phyloP scores from a whole-genome alignment of 37 sponge, comb jelly and placozoan genomes.

The Chondrosia reniformis region DNA sequence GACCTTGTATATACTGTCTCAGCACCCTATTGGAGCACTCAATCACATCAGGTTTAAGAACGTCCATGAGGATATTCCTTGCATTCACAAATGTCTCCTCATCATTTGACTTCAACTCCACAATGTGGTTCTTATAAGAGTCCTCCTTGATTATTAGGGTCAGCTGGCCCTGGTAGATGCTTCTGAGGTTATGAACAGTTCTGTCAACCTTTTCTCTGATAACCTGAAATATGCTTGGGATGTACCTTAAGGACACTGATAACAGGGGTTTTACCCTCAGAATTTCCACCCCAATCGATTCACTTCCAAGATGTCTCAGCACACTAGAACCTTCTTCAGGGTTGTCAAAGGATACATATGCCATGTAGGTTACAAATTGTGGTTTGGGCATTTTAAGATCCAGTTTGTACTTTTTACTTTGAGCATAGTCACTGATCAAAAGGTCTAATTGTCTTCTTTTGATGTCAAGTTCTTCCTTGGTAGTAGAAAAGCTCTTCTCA shows the following conservation, averaged over 20 bases:
- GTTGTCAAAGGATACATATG: constrained; percentile 23
- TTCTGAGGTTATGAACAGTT: not conserved
- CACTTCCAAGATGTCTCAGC: not conserved
- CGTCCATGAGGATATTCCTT: constrained; percentile 11
- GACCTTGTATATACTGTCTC: constrained; percentile 15
- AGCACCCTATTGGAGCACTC: constrained; percentile 8
- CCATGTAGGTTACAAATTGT: not conserved
- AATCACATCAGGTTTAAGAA: constrained; percentile 20
- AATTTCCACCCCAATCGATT: constrained; percentile 1
- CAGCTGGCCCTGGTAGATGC: not conserved
- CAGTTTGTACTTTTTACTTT: constrained; percentile 1
- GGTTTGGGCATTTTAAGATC: constrained; percentile 2
- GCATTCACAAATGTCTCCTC: constrained; percentile 20
- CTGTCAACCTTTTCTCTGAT: constrained; percentile 11
- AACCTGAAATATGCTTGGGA: not conserved
- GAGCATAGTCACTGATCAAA: not conserved
- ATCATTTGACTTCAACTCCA: constrained; percentile 37
- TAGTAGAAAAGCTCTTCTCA: constrained; percentile 37
- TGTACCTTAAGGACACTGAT: not conserved
- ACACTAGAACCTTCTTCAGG: constrained; percentile 27
- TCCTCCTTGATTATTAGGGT: too few species aligned
- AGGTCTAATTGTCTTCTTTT: not conserved
- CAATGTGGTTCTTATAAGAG: too few species aligned
- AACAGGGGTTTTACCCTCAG: constrained; percentile 24
- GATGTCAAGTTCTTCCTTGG: not conserved